Evolutionary conservation across 2,113 vertebrate genomes (phyloP).

Genomic region (Ovibos moschatus): DNA sequence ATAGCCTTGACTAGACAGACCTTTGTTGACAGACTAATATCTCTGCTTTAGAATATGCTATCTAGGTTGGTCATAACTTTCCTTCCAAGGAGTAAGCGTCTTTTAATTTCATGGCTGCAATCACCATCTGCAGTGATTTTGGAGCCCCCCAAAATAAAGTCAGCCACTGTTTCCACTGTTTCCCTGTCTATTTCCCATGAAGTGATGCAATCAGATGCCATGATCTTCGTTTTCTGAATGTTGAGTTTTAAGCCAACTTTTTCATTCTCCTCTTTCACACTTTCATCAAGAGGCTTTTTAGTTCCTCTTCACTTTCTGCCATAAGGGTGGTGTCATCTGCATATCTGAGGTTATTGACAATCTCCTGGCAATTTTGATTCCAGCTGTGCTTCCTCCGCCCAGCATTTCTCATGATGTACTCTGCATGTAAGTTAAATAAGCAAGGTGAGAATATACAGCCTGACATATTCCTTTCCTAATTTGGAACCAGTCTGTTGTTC

Average conservation of each 20-base stretch:
- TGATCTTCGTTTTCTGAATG: not conserved
- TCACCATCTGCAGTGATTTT: not conserved
- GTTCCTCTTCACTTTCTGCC: not conserved
- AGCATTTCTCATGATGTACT: not conserved
- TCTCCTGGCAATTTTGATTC: not conserved
- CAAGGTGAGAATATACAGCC: not conserved
- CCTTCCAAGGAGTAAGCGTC: not conserved
- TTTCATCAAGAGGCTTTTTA: not conserved
- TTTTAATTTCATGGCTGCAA: not conserved
- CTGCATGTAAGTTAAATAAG: not conserved
- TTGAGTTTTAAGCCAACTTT: not conserved
- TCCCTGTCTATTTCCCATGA: not conserved
- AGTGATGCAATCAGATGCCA: not conserved
- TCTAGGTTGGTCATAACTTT: not conserved
- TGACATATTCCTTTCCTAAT: accelerated
- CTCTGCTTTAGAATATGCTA: not conserved
- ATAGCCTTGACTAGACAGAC: not conserved
- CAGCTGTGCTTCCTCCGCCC: not conserved
- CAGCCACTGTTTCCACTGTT: not conserved
- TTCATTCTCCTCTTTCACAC: not conserved
- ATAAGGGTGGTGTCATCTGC: not conserved
- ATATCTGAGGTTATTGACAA: not conserved
- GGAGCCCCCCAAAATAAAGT: not conserved
- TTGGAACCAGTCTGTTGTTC: not conserved
- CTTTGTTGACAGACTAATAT: not conserved